Percentiles rank a stretch among this genome's conserved stretches.
Conservation (phyloP, 2,113 vertebrate genomes). For the Numenius arquata region DNA sequence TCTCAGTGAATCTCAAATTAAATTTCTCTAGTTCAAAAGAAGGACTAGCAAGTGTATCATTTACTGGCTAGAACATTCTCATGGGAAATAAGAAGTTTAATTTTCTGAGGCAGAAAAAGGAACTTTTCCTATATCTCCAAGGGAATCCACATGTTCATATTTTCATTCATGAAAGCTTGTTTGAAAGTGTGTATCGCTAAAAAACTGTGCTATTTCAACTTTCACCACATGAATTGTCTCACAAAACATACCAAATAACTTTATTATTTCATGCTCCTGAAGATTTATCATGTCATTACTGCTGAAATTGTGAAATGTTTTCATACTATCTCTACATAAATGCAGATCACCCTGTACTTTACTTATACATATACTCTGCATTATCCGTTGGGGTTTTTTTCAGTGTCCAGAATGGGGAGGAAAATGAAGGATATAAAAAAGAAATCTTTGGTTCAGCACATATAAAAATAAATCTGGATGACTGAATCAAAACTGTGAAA, state of each 20-base stretch:
- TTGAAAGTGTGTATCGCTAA: background rate
- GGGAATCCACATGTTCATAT: background rate
- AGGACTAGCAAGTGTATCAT: background rate
- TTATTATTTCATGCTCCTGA: background rate
- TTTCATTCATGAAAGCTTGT: background rate
- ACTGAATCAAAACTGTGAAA: background rate
- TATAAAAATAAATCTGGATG: background rate
- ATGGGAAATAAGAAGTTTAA: background rate
- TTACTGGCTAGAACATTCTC: background rate
- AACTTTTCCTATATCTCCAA: background rate
- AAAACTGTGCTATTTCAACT: background rate
- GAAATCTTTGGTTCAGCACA: background rate
- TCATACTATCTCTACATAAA: background rate
- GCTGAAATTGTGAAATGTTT: background rate
- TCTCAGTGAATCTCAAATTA: background rate
- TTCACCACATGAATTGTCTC: background rate
- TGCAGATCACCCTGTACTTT: background rate
- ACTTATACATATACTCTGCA: background rate
- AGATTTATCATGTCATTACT: background rate
- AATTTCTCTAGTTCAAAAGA: background rate
- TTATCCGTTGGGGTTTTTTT: background rate
- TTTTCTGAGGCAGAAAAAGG: background rate
- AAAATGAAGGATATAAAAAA: background rate
- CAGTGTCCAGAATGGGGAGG: background rate
- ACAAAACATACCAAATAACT: background rate